A percentile compares a stretch with the other conserved stretches of the same genome.
Evolutionary conservation across 2,888 invertebrate genomes (phyloP).

Genomic region (Hydroisotoma schaefferi): DNA sequence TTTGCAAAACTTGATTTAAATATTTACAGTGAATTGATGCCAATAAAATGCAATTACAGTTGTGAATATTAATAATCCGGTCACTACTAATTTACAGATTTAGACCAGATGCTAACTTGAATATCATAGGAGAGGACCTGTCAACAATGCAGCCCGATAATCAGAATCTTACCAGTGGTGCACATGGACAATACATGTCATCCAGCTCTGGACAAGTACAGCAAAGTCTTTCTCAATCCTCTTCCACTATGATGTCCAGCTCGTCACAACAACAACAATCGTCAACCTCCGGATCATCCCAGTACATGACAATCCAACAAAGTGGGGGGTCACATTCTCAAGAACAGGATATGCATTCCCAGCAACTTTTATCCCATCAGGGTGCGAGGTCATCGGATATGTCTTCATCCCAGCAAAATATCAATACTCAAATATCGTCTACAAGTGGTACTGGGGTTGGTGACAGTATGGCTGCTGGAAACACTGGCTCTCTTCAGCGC

Average conservation of each 20-base stretch:
- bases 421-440: neutral
- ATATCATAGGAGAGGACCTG: constrained; percentile 20
- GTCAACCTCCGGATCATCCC: neutral
- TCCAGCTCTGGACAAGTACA: constrained; percentile 10
- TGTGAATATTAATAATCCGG: too few species aligned
- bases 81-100: constrained; percentile 30
- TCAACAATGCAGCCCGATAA: constrained; percentile 1
- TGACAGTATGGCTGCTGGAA: neutral
- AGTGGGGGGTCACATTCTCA: constrained; percentile 14
- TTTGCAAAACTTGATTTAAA: neutral
- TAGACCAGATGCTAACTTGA: constrained; percentile 53
- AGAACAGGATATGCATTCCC: constrained; percentile 4
- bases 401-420: neutral
- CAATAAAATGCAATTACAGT: constrained; percentile 1
- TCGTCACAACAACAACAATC: constrained; percentile 11
- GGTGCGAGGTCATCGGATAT: neutral
- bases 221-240: constrained; percentile 8
- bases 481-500: neutral
- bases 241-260: neutral
- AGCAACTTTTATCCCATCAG: neutral
- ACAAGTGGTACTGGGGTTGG: neutral
- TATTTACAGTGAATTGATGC: too few species aligned
- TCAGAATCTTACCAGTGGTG: neutral
- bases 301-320: constrained; percentile 16
- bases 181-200: constrained; percentile 13